Base-by-base conservation (phyloP, 2,113 vertebrate species). In the Hippocampus abdominalis region DNA sequence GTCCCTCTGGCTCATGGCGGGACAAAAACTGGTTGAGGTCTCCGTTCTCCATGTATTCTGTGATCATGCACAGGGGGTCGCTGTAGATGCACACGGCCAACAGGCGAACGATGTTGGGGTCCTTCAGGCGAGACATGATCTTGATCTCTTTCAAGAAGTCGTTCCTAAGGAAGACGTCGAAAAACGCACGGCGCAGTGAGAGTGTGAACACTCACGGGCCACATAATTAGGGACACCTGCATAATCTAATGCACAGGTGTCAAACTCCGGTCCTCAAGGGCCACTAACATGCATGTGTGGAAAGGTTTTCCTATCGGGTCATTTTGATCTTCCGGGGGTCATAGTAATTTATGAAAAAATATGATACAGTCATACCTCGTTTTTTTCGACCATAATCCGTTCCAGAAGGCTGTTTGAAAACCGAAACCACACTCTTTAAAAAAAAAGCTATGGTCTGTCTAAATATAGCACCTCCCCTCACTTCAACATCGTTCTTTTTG, bases 111-210 rank as follows among this genome's bases (percentile, higher is more conserved):
- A 99, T 98, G 89, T 99, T 98, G 36, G 97, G 95, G 83, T 98
- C 97, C 87, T 98, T 98, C 86, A 99, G 92, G 69, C 97, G 93
- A 0, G 96, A 96, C 96, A 99, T 99, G 90, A 98, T 99, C 92
- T 98, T 99, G 85, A 99, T 98, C 89, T 99, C 97, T 89, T 99
- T 98, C 75, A 99, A 92, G 86, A 99, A 99, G 91, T 98, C 97
- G 76, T 97, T 98, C 92, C 97, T 99, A 84, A 27, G 42, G 42
- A 60, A 18, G 57, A 27, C 11, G 7, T 8, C 20, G 12, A n/a
- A 18, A 53, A 6, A 53, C 7, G 51, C 20, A n/a, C 13, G 42
- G 60, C 36, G 60, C 20, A 39, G 60, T 62, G 60, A 10, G 20
- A 61, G 59, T 61, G 13, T 6, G 32, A 21, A 5, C 21, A 2